Percentiles rank a stretch among this genome's conserved stretches.
These are phyloP conservation scores for Cephus pygmeus DNA, from an alignment of 2,888 invertebrate species.

Conservation along the genomic window DNA sequence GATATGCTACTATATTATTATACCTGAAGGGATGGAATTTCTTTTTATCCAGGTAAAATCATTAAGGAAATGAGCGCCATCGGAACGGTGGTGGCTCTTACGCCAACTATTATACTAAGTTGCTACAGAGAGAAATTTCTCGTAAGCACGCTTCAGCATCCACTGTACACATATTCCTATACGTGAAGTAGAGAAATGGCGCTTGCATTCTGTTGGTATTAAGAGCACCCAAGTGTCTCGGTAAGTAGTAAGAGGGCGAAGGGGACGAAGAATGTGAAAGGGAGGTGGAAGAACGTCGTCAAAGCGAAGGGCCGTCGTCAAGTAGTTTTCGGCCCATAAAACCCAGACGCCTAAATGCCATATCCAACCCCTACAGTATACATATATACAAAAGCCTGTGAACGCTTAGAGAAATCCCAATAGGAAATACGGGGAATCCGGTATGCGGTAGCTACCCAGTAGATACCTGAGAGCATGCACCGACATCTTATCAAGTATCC, in stretches of 20 bases:
- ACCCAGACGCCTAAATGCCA: constrained; percentile 41
- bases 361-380: constrained; percentile 11
- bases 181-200: not conserved
- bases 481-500: not conserved
- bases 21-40: not conserved
- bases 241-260: not conserved
- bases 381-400: constrained; percentile 10
- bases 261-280: not conserved
- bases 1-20: not conserved
- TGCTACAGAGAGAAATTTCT: not conserved
- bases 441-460: not conserved
- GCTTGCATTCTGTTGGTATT: not conserved
- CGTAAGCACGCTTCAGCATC: not conserved
- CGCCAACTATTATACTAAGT: not conserved
- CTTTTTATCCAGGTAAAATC: not conserved
- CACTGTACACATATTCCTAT: not conserved
- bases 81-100: not conserved
- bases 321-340: constrained; percentile 42
- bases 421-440: not conserved
- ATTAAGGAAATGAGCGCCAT: not conserved
- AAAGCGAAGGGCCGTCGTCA: not conserved
- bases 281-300: not conserved
- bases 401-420: not conserved
- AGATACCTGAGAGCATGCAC: not conserved
- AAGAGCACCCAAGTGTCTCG: not conserved